Percentiles rank a stretch among this genome's conserved stretches.
These are phyloP conservation scores for Brachionus asplanchnoidis DNA, from an alignment of 1,140 invertebrate species.

Conservation along the genomic window DNA sequence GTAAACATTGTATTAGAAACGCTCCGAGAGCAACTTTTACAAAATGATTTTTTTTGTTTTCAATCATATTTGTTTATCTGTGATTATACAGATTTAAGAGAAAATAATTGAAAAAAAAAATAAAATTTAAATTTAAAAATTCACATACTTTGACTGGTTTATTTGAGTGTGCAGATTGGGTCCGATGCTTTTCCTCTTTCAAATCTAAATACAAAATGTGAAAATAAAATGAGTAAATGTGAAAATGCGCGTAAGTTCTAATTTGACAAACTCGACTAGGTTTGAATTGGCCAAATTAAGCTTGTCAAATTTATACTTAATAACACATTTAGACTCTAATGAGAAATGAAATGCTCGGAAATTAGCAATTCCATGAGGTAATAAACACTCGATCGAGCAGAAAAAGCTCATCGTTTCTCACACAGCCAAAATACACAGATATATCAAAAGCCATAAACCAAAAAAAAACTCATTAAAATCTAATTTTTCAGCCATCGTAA, in stretches of 20 bases:
- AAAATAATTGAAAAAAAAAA: too few species aligned
- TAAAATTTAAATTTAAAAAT: background rate
- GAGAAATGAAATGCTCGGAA: background rate
- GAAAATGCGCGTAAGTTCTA: background rate
- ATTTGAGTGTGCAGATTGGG: background rate
- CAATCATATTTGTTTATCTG: too few species aligned
- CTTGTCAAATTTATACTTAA: conserved; percentile 4
- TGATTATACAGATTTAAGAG: too few species aligned
- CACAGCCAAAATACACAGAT: background rate
- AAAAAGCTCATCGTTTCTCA: background rate
- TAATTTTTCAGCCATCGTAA: background rate
- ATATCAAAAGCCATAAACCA: background rate
- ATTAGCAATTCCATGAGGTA: conserved; percentile 1
- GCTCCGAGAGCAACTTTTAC: too few species aligned
- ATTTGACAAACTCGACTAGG: background rate
- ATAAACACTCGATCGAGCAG: background rate
- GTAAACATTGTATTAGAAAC: background rate
- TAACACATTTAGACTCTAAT: background rate
- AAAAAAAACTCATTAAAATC: conserved; percentile 10
- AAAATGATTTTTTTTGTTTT: too few species aligned
- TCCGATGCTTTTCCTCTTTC: background rate
- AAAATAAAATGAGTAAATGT: background rate
- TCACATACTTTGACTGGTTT: background rate
- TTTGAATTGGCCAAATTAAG: background rate
- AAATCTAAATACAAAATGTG: background rate